Percentiles rank a stretch among this genome's conserved stretches.
These are phyloP conservation scores for Pseudochromis fuscus DNA, from an alignment of 2,797 vertebrate genomes.

Conservation along the genomic window DNA sequence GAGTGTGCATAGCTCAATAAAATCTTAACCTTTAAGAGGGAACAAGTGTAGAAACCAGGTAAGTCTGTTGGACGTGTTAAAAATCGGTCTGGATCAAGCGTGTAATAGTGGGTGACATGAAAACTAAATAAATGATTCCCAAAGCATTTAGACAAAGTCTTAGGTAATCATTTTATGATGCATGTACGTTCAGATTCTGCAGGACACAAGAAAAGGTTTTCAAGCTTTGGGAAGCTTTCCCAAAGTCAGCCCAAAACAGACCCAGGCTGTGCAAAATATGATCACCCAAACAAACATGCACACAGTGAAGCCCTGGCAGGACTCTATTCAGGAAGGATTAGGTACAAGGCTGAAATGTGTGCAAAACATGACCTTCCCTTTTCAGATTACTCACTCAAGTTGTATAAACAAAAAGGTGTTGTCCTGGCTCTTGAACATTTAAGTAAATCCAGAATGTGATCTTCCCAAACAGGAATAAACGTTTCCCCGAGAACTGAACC, in stretches of 20 bases:
- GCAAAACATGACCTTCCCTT: not conserved
- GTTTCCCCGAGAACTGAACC: not conserved
- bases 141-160: not conserved
- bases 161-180: not conserved
- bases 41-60: not conserved
- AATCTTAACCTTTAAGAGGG: no score
- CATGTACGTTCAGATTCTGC: not conserved
- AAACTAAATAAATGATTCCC: not conserved
- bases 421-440: not conserved
- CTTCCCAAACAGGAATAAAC: not conserved
- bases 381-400: not conserved
- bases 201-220: not conserved
- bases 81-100: not conserved
- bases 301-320: not conserved
- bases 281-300: slow-evolving; percentile 24
- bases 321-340: not conserved
- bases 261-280: not conserved
- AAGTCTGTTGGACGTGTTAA: not conserved
- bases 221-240: slow-evolving; percentile 10
- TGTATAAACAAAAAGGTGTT: slow-evolving; percentile 9
- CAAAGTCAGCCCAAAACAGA: slow-evolving; percentile 17
- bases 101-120: not conserved
- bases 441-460: not conserved
- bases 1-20: no score
- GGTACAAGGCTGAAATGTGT: not conserved